Evolutionary conservation across 30 jellyfish, hydroid and myxozoan species (phyloP), one percentile per base, ranked within the genome.

Genomic region (Sanderia malayensis): DNA sequence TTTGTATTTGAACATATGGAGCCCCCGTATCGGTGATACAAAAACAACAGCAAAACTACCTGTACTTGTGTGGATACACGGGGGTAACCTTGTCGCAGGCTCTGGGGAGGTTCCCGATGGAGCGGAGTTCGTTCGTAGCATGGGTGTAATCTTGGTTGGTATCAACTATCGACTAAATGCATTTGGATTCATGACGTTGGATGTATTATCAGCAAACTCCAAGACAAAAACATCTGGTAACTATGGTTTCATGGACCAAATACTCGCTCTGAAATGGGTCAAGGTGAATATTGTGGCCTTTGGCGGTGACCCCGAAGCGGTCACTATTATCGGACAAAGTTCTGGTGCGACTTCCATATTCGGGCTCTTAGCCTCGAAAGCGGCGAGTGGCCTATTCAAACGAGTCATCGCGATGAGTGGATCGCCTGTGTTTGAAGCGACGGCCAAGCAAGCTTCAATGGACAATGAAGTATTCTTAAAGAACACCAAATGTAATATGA

Each of bases 181-280:
- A 17, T 86, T 86, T 73, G 96, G 96, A 0, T 86, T 79, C 44
- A 58, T 87, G 49, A 67, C 95, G 24, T 67, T 86, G 30, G 82
- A 80, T 59, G 94, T 32, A n/a, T 70, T 87, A 21, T 79, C 92
- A 30, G 34, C 20, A 37, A 21, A 62, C 19, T 63, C 87, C 15
- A 13, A 10, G 17, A 60, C 58, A 10, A 60, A 59, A 23, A 66
- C 94, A 1, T 78, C 91, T 17, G 94, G 94, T 0, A 86, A 86
- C 60, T 86, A 68, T 67, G 96, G 96, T 18, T 80, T 86, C 23
- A 70, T 86, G 94, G 96, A 86, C 69, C 96, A 86, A 73, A 80
- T 80, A 11, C 33, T 78, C 0, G 94, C 75, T 15, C 67, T 86
- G 21, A 82, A 80, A 31, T 86, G 96, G 96, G 89, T 86, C 2